phyloP scores from a whole-genome alignment of 1,140 invertebrate genomes.

The Solen grandis region DNA sequence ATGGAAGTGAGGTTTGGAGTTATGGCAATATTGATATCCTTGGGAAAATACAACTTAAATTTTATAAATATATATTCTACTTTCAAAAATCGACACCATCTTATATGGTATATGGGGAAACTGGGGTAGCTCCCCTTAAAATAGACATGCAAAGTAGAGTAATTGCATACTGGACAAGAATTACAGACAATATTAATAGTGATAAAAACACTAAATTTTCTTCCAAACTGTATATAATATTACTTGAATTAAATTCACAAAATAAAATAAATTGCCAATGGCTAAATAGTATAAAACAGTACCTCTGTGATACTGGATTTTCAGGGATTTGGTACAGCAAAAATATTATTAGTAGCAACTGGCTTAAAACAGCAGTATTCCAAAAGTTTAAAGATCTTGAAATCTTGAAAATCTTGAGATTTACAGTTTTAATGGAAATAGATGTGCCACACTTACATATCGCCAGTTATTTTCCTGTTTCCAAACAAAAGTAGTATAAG shows the following conservation, averaged over 20 bases:
- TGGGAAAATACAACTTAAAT: constrained; percentile 34
- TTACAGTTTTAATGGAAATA: no score
- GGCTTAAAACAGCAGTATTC: no score
- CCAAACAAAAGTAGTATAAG: no score
- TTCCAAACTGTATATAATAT: constrained; percentile 1
- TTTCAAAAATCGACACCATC: constrained; percentile 24
- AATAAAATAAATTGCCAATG: not conserved
- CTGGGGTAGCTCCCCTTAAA: not conserved
- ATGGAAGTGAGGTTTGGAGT: no score
- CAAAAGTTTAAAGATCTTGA: constrained; percentile 11
- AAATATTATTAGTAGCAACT: constrained; percentile 7
- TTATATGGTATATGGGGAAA: no score
- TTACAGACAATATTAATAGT: no score
- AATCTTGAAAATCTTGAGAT: no score
- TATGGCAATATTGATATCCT: constrained; percentile 15
- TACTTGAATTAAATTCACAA: not conserved
- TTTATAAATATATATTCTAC: no score
- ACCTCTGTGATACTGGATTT: not conserved
- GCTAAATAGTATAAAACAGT: constrained; percentile 6
- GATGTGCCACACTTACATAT: no score
- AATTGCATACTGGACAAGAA: constrained; percentile 30
- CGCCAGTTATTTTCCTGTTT: no score
- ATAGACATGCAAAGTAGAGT: constrained; percentile 21
- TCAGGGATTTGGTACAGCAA: not conserved
- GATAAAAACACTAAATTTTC: no score